These are phyloP conservation scores for Ophonus ardosiacus DNA, from an alignment of 2,888 invertebrate species.

Conservation along the genomic window DNA sequence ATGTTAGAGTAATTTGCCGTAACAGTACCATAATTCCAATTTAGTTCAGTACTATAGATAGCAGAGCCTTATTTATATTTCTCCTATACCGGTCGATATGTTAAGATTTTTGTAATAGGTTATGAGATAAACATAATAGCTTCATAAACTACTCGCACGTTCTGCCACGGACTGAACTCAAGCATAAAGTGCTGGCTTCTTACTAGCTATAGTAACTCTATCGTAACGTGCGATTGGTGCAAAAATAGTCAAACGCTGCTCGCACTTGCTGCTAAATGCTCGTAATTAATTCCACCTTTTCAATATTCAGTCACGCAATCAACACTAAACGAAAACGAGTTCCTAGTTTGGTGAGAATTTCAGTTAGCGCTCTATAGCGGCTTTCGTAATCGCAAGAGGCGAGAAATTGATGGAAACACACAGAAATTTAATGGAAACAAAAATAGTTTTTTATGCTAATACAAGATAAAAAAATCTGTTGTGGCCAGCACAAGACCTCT, in stretches of 20 bases:
- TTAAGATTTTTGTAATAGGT: neutral
- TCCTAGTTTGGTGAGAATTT: slow-evolving; percentile 37
- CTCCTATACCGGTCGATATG: neutral
- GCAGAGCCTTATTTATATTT: neutral
- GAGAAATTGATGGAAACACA: neutral
- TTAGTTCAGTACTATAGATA: neutral
- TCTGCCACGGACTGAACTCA: neutral
- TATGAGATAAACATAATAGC: slow-evolving; percentile 7
- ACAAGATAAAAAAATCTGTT: too few species aligned
- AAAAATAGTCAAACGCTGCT: slow-evolving; percentile 32
- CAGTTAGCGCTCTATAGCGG: neutral
- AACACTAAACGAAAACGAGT: slow-evolving; percentile 18
- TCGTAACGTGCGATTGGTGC: neutral
- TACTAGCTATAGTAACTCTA: neutral
- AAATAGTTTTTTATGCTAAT: too few species aligned
- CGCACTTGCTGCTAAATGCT: slow-evolving; percentile 40
- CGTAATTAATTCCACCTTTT: slow-evolving; percentile 43
- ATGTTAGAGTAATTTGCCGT: neutral
- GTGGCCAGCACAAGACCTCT: too few species aligned
- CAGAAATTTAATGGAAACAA: too few species aligned
- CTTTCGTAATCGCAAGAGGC: neutral
- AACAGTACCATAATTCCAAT: neutral
- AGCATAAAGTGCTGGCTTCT: neutral
- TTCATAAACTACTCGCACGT: neutral
- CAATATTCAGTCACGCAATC: slow-evolving; percentile 54